phyloP scores from a whole-genome alignment of 2,113 vertebrate genomes.

The Gavia stellata region DNA sequence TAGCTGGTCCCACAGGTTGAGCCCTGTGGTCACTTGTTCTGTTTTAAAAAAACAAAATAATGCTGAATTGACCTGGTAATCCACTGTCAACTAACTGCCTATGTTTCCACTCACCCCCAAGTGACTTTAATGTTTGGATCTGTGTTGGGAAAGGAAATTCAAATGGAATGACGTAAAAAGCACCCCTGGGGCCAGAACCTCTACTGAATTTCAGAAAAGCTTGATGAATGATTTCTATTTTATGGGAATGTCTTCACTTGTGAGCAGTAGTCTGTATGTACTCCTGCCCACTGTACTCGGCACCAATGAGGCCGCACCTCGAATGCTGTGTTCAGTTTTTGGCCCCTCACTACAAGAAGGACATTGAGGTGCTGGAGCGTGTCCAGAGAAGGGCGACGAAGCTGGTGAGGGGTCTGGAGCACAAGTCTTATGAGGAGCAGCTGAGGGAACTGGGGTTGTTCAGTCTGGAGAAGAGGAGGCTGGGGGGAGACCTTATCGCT shows the following conservation, averaged over 20 bases:
- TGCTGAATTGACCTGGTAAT: neutral
- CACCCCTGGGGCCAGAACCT: neutral
- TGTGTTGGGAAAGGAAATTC: neutral
- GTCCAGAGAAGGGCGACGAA: neutral
- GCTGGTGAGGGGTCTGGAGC: neutral
- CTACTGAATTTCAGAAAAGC: neutral
- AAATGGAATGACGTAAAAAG: neutral
- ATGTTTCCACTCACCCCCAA: neutral
- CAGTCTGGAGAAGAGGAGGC: neutral
- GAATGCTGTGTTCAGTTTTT: neutral
- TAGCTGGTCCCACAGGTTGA: neutral
- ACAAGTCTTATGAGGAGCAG: neutral
- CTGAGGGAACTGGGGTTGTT: neutral
- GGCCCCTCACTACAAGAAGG: neutral
- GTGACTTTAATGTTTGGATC: neutral
- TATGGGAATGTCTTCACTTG: neutral
- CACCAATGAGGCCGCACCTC: neutral
- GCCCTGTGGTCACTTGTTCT: neutral
- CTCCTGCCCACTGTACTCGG: neutral
- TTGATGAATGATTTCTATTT: neutral
- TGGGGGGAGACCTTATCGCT: neutral
- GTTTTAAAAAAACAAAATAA: no score
- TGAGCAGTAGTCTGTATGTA: neutral
- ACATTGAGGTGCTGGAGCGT: neutral
- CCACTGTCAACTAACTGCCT: neutral